phyloP scores from a whole-genome alignment of 2,797 vertebrate species.

The Sciurus vulgaris region DNA sequence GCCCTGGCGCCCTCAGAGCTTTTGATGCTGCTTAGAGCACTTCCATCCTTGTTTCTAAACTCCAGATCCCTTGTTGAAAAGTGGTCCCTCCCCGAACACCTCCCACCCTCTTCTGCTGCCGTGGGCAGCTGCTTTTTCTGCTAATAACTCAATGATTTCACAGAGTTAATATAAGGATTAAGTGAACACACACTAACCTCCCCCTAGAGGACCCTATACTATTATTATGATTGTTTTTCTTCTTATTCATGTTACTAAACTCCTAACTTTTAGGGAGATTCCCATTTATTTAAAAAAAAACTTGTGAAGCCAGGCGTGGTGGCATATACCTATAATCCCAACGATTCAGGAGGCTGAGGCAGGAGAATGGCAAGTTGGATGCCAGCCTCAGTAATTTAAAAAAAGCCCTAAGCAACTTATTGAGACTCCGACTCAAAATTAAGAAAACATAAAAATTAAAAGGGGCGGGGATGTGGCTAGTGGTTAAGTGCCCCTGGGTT shows the following conservation, averaged over 20 bases:
- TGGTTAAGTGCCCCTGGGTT: too few species aligned
- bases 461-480: too few species aligned
- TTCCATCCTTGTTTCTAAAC: background rate
- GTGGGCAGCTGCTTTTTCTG: background rate
- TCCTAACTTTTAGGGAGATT: background rate
- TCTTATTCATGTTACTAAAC: background rate
- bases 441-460: too few species aligned
- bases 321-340: too few species aligned
- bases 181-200: background rate
- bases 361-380: too few species aligned
- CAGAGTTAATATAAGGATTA: background rate
- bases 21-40: background rate
- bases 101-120: background rate
- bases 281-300: background rate
- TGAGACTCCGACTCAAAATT: too few species aligned
- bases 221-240: background rate
- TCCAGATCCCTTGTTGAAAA: fast-evolving
- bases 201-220: background rate
- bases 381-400: too few species aligned
- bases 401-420: too few species aligned
- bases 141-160: fast-evolving
- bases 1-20: too few species aligned
- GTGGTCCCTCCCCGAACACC: background rate
- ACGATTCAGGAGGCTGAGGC: too few species aligned
- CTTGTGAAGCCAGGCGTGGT: background rate